Conservation (phyloP, 2,888 invertebrate genomes). For the Lottia scabra region DNA sequence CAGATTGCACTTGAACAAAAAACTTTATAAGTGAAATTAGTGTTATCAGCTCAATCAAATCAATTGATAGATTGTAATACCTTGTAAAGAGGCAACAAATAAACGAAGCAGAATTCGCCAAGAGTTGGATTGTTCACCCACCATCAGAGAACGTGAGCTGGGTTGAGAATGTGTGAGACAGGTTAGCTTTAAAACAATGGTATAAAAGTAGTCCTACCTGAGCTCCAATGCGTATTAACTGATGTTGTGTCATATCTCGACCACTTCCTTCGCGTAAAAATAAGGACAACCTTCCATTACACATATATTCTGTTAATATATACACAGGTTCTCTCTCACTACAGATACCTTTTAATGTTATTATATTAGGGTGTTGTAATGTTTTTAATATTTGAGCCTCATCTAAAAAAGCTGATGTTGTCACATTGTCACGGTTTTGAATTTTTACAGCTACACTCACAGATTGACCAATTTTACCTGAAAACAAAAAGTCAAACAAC, state of each 20-base stretch:
- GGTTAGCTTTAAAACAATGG: no score
- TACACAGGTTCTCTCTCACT: slow-evolving; percentile 88
- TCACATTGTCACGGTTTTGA: slow-evolving; percentile 88
- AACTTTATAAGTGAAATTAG: no score
- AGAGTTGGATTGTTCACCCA: no score
- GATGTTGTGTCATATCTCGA: slow-evolving; percentile 82
- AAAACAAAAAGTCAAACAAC: slow-evolving; percentile 14
- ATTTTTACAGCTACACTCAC: slow-evolving; percentile 99
- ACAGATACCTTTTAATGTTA: slow-evolving; percentile 93
- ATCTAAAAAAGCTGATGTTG: slow-evolving; percentile 94
- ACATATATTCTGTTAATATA: slow-evolving; percentile 94
- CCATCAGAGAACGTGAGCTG: no score
- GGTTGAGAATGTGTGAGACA: no score
- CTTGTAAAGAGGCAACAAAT: background rate
- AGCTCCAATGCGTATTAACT: slow-evolving; percentile 91
- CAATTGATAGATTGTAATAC: no score
- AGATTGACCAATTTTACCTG: slow-evolving; percentile 88
- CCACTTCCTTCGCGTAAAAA: slow-evolving; percentile 77
- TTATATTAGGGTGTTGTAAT: slow-evolving; percentile 76
- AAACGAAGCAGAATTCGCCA: no score
- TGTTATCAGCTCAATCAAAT: no score
- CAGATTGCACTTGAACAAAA: no score
- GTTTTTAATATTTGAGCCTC: slow-evolving; percentile 74
- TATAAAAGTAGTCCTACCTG: slow-evolving; percentile 79
- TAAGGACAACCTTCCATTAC: slow-evolving; percentile 92